Evolutionary conservation across 2,113 vertebrate species (phyloP).

Genomic region (Thamnaconus septentrionalis): DNA sequence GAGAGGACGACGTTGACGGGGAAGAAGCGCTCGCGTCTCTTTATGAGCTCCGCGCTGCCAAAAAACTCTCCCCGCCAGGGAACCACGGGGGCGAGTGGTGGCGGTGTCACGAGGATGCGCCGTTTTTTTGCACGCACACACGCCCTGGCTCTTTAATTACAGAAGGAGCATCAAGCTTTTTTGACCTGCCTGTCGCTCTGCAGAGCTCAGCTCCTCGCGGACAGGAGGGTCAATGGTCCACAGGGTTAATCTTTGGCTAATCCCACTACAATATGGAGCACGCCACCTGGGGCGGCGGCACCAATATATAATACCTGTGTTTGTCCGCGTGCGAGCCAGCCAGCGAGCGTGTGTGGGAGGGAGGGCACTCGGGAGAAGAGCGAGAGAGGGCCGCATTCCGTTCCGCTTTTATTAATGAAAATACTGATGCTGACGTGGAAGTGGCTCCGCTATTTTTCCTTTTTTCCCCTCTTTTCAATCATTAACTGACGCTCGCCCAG

Average conservation of each 20-base stretch:
- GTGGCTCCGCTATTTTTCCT: too few species aligned
- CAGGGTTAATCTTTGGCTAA: conserved; percentile 84
- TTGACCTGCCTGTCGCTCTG: too few species aligned
- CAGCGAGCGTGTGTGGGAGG: not conserved
- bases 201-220: conserved; percentile 69
- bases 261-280: conserved; percentile 73
- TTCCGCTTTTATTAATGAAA: too few species aligned
- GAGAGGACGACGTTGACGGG: not conserved
- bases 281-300: conserved; percentile 57
- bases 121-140: too few species aligned
- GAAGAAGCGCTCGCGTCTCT: not conserved
- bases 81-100: too few species aligned
- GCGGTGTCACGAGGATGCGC: too few species aligned
- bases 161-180: too few species aligned
- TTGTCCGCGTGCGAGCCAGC: not conserved
- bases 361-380: too few species aligned
- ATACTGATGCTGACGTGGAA: too few species aligned
- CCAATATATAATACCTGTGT: conserved; percentile 9
- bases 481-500: conserved; percentile 55
- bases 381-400: too few species aligned
- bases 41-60: not conserved
- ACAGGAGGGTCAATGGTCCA: conserved; percentile 81
- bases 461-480: conserved; percentile 31
- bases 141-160: too few species aligned
- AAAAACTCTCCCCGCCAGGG: too few species aligned